Evolutionary conservation across 37 sponge, comb jelly and placozoan genomes (phyloP), one percentile per base, ranked within the genome.

Genomic region (Amphimedon queenslandica): DNA sequence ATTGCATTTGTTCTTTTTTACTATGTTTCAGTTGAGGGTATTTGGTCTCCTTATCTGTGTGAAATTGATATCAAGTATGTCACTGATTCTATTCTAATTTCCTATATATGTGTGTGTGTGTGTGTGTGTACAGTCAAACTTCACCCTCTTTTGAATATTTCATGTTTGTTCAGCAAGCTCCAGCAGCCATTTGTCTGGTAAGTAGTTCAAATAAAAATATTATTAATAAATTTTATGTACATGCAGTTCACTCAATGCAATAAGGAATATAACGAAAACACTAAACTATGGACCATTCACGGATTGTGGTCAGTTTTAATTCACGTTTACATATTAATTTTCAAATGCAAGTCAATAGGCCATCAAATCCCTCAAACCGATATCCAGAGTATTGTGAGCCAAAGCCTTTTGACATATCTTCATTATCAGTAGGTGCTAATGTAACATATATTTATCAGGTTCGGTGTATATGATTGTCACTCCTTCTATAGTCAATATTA

Each of bases 161-260:
- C 41, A 32, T 86, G 4, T 79, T 80, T 60, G 80, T 75, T 16
- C 65, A 86, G 63, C 64, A 69, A 37, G 43, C 57, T 51, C 86
- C 86, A 11, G 75, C 66, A 33, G 80, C 75, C 29, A n/a, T 69
- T 5, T 86, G 86, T 33, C 13, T 18, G 8, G 53, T 47, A 13
- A 47, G 53, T 47, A 47, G 8, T 47, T 47, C 8, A 18, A 47
- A 18, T 13, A 18, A 18, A 18, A 13, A 47, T 47, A 47, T 47
- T 13, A 47, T 47, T 47, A 47, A 18, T 18, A 13, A 47, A 13
- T 47, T 18, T 13, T 47, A 47, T 47, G 13, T 47, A 13, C 8
- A 47, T 47, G 8, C 53, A 18, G 53, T 18, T 18, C 13, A 8
- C 13, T 47, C 13, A 18, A 47, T 8, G 53, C 53, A 47, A 13